A percentile compares a stretch with the other conserved stretches of the same genome.
These are phyloP conservation scores for Anneissia japonica DNA, from an alignment of 35 echinoderm and acorn worm genomes.

Conservation along the genomic window DNA sequence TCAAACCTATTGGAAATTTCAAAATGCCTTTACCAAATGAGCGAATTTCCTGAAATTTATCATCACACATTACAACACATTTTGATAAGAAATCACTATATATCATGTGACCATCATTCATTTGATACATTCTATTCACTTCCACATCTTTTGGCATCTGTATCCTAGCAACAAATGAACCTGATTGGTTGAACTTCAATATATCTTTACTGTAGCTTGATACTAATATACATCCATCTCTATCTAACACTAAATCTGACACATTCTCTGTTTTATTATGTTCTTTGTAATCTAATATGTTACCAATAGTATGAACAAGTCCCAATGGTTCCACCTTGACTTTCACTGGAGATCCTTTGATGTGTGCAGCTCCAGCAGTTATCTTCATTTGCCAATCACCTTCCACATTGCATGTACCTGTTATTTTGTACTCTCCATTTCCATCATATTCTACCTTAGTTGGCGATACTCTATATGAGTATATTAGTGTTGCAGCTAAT, in stretches of 20 bases:
- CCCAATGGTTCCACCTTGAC: not conserved
- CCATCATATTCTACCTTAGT: not conserved
- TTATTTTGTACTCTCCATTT: not conserved
- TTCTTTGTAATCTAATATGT: not conserved
- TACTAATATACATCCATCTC: not conserved
- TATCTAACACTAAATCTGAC: not conserved
- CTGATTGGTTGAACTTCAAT: not conserved
- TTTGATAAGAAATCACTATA: not conserved
- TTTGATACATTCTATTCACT: not conserved
- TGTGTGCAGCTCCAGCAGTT: not conserved
- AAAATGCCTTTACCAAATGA: not conserved
- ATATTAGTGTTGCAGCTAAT: not conserved
- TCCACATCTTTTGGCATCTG: not conserved
- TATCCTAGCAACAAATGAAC: not conserved
- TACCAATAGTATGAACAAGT: not conserved
- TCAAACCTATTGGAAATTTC: not conserved
- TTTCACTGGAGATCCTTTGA: not conserved
- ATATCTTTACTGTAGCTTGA: not conserved
- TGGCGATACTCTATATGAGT: not conserved
- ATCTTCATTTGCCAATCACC: not conserved
- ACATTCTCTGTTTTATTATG: not conserved
- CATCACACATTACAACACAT: not conserved
- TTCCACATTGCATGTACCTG: not conserved
- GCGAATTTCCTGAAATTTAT: not conserved
- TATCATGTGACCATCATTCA: not conserved